Percentiles rank a stretch among this genome's conserved stretches.
Evolutionary conservation across 2,113 vertebrate species (phyloP).

Genomic region (Sprattus sprattus): DNA sequence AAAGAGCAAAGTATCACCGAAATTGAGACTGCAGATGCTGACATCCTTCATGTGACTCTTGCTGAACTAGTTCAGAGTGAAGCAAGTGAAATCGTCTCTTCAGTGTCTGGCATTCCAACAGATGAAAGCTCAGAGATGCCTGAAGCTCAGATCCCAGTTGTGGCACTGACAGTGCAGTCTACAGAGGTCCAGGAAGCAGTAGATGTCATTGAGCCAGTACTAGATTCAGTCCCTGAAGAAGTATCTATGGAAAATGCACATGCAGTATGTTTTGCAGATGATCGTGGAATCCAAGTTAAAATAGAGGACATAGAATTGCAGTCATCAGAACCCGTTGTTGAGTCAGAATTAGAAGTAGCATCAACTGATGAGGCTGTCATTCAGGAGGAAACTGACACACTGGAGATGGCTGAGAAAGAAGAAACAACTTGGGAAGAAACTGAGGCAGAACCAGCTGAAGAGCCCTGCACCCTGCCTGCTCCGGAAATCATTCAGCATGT

Average conservation of each 20-base stretch:
- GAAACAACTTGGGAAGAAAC: conserved; percentile 26
- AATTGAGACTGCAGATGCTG: conserved; percentile 14
- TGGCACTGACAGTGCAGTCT: conserved; percentile 51
- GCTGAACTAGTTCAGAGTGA: conserved; percentile 28
- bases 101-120: conserved; percentile 29
- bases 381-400: not conserved
- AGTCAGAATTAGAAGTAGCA: conserved; percentile 25
- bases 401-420: conserved; percentile 29
- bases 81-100: conserved; percentile 30
- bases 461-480: conserved; percentile 52
- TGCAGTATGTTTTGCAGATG: conserved; percentile 40
- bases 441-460: conserved; percentile 48
- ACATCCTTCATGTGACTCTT: conserved; percentile 12
- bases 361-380: conserved; percentile 12
- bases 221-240: conserved; percentile 25
- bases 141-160: conserved; percentile 44
- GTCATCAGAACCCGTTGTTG: conserved; percentile 29
- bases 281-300: conserved; percentile 44
- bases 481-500: conserved; percentile 68
- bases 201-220: conserved; percentile 17
- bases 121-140: conserved; percentile 45
- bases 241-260: conserved; percentile 24
- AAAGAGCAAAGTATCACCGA: conserved; percentile 30
- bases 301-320: conserved; percentile 40
- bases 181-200: conserved; percentile 43